phyloP scores from a whole-genome alignment of 2,797 vertebrate species.

The Etheostoma nigrum region DNA sequence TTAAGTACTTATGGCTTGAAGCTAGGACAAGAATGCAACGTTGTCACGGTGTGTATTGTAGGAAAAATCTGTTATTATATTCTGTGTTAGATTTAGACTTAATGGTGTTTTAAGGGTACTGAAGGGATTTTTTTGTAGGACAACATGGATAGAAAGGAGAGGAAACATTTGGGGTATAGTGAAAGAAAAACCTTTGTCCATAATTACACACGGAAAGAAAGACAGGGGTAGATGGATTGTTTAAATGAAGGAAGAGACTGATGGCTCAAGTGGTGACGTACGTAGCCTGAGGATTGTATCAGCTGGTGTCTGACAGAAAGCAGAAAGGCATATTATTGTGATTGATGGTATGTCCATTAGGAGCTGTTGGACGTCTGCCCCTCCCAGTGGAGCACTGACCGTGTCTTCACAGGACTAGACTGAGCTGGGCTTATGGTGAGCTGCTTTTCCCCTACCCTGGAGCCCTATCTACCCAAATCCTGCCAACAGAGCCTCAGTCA shows the following conservation, averaged over 20 bases:
- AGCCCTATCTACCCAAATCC: conserved; percentile 58
- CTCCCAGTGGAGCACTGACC: conserved; percentile 47
- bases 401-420: conserved; percentile 66
- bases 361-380: conserved; percentile 50
- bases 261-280: conserved; percentile 19
- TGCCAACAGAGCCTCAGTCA: conserved; percentile 57
- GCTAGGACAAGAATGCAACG: conserved; percentile 25
- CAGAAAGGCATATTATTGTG: conserved; percentile 55
- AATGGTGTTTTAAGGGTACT: conserved; percentile 8
- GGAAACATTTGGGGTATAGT: conserved; percentile 18
- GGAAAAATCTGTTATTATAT: conserved; percentile 37
- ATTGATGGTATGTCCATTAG: conserved; percentile 64
- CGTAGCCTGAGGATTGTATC: conserved; percentile 37
- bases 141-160: not conserved
- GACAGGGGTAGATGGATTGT: conserved; percentile 10
- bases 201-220: conserved; percentile 24
- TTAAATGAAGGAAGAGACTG: conserved; percentile 24
- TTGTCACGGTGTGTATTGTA: conserved; percentile 32
- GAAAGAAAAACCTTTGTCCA: conserved; percentile 11
- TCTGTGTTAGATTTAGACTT: conserved; percentile 24
- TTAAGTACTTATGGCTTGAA: conserved; percentile 31
- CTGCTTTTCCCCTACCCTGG: conserved; percentile 64
- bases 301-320: conserved; percentile 39
- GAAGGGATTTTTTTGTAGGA: conserved; percentile 17
- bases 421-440: conserved; percentile 76